Evolutionary conservation across 2,888 invertebrate species (phyloP).

Genomic region (Tenthredo livida): DNA sequence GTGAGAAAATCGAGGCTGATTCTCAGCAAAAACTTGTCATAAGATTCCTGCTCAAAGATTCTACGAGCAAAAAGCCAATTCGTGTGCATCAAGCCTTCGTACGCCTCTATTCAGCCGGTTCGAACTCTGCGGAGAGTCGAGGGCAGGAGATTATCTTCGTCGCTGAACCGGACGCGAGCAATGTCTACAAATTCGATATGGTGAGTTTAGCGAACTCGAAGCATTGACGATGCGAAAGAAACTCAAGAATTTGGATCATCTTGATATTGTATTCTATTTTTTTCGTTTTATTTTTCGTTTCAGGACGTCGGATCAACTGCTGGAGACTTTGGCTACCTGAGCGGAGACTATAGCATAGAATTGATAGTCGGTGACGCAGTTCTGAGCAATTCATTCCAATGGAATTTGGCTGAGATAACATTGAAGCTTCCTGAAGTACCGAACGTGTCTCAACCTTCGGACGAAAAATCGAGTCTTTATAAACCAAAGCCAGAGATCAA

Average conservation of each 20-base stretch:
- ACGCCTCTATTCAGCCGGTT: slow-evolving; percentile 79
- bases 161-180: slow-evolving; percentile 90
- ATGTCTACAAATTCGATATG: slow-evolving; percentile 94
- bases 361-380: slow-evolving; percentile 95
- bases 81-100: slow-evolving; percentile 94
- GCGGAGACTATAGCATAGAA: slow-evolving; percentile 90
- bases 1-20: slow-evolving; percentile 89
- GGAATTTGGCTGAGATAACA: slow-evolving; percentile 89
- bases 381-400: slow-evolving; percentile 92
- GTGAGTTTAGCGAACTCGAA: slow-evolving; percentile 78
- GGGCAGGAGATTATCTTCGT: slow-evolving; percentile 95
- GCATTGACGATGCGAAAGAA: neutral
- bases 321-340: slow-evolving; percentile 87
- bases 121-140: slow-evolving; percentile 75
- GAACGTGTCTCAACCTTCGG: slow-evolving; percentile 64
- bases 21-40: slow-evolving; percentile 93
- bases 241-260: neutral
- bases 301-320: slow-evolving; percentile 90
- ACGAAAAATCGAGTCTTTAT: slow-evolving; percentile 69
- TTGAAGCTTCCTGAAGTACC: slow-evolving; percentile 83
- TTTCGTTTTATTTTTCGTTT: too few species aligned
- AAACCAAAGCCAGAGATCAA: slow-evolving; percentile 82
- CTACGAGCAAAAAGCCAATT: slow-evolving; percentile 84
- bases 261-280: slow-evolving; percentile 42
- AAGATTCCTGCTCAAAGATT: slow-evolving; percentile 89